These are phyloP conservation scores for Dinocampus coccinellae DNA, from an alignment of 2,888 invertebrate species.

Conservation along the genomic window DNA sequence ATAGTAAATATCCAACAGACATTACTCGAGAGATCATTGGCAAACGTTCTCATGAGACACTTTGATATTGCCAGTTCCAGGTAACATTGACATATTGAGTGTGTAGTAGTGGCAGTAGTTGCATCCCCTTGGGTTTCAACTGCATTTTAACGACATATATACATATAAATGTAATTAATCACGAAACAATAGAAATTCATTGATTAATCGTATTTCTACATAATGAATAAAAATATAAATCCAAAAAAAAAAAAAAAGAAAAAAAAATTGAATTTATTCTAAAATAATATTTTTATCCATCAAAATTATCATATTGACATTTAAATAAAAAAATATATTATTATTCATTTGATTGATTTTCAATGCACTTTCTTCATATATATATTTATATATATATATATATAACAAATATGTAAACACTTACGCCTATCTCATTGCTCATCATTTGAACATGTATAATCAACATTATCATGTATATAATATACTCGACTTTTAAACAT, in stretches of 20 bases:
- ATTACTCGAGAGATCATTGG: constrained; percentile 12
- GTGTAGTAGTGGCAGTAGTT: not conserved
- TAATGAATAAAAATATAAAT: too few species aligned
- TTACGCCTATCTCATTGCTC: not conserved
- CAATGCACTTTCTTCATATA: not conserved
- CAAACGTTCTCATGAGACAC: constrained; percentile 7
- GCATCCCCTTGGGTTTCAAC: not conserved
- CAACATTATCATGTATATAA: constrained; percentile 6
- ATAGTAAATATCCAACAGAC: constrained; percentile 14
- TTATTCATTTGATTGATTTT: not conserved
- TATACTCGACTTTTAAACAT: not conserved
- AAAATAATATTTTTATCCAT: too few species aligned
- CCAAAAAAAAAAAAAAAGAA: too few species aligned
- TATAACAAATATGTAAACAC: not conserved
- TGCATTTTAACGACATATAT: not conserved
- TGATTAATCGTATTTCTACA: too few species aligned
- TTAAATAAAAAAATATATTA: not conserved
- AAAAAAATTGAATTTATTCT: too few species aligned
- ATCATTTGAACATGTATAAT: not conserved
- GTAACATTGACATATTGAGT: constrained; percentile 5
- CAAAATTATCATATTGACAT: too few species aligned
- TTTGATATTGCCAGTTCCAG: constrained; percentile 8
- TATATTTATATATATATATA: not conserved
- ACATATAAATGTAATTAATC: too few species aligned
- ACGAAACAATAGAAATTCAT: too few species aligned